Percentiles rank a stretch among this genome's conserved stretches.
Evolutionary conservation across 2,797 vertebrate genomes (phyloP).

Genomic region (Notolabrus celidotus): DNA sequence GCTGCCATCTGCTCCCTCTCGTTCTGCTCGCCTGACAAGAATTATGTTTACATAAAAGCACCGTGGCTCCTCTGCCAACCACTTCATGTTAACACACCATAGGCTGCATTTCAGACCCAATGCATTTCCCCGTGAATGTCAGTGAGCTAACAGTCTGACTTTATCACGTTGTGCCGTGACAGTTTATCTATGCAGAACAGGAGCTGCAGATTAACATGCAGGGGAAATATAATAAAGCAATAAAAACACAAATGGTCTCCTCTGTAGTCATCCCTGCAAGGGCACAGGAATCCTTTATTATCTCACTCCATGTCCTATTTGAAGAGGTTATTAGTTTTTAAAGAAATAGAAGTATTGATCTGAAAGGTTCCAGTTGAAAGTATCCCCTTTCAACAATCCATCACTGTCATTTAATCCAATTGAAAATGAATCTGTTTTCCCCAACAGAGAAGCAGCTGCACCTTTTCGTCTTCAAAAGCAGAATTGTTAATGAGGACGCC

Average conservation of each 20-base stretch:
- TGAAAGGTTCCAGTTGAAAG: slow-evolving; percentile 46
- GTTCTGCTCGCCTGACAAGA: slow-evolving; percentile 51
- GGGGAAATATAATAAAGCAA: slow-evolving; percentile 22
- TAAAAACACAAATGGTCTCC: slow-evolving; percentile 23
- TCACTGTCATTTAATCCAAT: slow-evolving; percentile 49
- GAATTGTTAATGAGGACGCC: slow-evolving; percentile 22
- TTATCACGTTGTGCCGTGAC: slow-evolving; percentile 9
- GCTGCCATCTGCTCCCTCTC: slow-evolving; percentile 74
- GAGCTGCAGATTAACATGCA: slow-evolving; percentile 36
- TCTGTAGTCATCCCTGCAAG: slow-evolving; percentile 25
- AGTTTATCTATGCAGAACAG: slow-evolving; percentile 38
- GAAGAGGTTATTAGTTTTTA: slow-evolving; percentile 40
- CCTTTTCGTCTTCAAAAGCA: slow-evolving; percentile 38
- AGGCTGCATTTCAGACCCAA: slow-evolving; percentile 23
- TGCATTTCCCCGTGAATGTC: slow-evolving; percentile 23
- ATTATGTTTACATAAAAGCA: slow-evolving; percentile 63
- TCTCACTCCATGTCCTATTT: slow-evolving; percentile 36
- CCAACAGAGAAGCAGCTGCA: slow-evolving; percentile 21
- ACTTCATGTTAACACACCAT: slow-evolving; percentile 32
- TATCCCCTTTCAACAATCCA: slow-evolving; percentile 44
- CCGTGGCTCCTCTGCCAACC: slow-evolving; percentile 40
- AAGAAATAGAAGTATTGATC: slow-evolving; percentile 57
- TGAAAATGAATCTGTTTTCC: slow-evolving; percentile 28
- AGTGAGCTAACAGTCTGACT: slow-evolving; percentile 25
- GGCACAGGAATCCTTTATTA: slow-evolving; percentile 42